phyloP scores from a whole-genome alignment of 1,140 invertebrate species.

The Euschistus heros region DNA sequence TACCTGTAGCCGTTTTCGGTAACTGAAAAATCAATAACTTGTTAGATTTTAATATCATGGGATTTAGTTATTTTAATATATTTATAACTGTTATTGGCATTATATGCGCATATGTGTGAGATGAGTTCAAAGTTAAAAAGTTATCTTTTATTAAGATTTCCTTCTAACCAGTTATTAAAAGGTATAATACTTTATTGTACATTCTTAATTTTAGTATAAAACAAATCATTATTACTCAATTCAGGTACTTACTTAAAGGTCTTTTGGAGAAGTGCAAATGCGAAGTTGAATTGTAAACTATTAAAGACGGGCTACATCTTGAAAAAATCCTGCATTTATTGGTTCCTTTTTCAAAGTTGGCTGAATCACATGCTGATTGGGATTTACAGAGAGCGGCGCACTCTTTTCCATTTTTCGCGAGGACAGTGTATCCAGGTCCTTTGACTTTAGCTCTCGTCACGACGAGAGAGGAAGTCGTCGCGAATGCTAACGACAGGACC shows the following conservation, averaged over 20 bases:
- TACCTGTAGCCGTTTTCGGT: conserved; percentile 22
- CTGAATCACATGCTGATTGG: conserved; percentile 21
- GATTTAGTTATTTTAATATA: too few relatives aligned
- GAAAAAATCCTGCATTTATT: conserved; percentile 22
- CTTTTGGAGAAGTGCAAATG: conserved; percentile 25
- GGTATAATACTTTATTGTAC: too few relatives aligned
- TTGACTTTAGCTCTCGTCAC: conserved; percentile 15
- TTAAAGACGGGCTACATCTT: conserved; percentile 13
- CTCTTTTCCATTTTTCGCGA: conserved; percentile 1
- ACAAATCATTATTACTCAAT: too few relatives aligned
- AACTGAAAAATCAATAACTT: conserved; percentile 7
- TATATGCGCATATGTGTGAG: not conserved
- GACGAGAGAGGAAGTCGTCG: not conserved
- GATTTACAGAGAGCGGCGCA: conserved; percentile 20
- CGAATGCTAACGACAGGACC: not conserved
- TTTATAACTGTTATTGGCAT: too few relatives aligned
- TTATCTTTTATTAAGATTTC: not conserved
- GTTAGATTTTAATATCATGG: not conserved
- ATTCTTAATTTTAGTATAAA: too few relatives aligned
- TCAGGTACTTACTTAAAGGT: conserved; percentile 21
- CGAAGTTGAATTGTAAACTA: conserved; percentile 11
- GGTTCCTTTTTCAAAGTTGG: conserved; percentile 17
- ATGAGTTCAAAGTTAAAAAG: not conserved
- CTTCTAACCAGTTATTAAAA: too few relatives aligned
- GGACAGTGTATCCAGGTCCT: conserved; percentile 13